Evolutionary conservation across 2,888 invertebrate genomes (phyloP), one percentile per base, ranked within the genome.

Genomic region (Sussaba pulchella): DNA sequence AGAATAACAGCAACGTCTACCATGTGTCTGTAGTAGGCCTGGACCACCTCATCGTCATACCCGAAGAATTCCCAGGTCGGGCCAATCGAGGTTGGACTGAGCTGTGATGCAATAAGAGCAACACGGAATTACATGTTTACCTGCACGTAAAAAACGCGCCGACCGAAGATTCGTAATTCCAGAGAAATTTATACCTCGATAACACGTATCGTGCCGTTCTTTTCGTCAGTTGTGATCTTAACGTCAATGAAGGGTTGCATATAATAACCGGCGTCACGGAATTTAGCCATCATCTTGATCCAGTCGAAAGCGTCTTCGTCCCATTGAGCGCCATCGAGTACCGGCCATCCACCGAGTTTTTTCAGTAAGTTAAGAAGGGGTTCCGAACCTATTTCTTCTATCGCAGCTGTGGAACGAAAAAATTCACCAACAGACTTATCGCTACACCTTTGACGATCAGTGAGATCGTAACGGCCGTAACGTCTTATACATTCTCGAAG

Each of bases 311-410:
- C n/a, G n/a, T n/a, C n/a, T n/a, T n/a, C 98, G 84, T 95, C 94
- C 98, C 98, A 98, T 0, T 90, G 83, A 36, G 95, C 93, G 0
- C 96, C 97, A 83, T 96, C 96, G n/a, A n/a, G n/a, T n/a, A n/a
- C n/a, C n/a, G 99, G 99, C 98, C 98, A 99, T 2, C 98, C 98
- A 0, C 99, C 98, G 21, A 99, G 93, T n/a, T 94, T 93, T 41
- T 94, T 93, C 70, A 98, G 92, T 90, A 98, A 95, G 0, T 94
- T 93, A 72, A 94, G 92, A 45, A 98, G 94, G 0, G 98, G 98
- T 2, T 93, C 92, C 52, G 96, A 92, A 0, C 97, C 98, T 63
- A 96, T 94, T 1, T 94, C 93, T 90, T 98, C 98, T 87, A 99
- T 98, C 19, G 95, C 92, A 84, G 95, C 98, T 98, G 91, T 3